phyloP scores from a whole-genome alignment of 2,113 vertebrate genomes.

The Cyanistes caeruleus region DNA sequence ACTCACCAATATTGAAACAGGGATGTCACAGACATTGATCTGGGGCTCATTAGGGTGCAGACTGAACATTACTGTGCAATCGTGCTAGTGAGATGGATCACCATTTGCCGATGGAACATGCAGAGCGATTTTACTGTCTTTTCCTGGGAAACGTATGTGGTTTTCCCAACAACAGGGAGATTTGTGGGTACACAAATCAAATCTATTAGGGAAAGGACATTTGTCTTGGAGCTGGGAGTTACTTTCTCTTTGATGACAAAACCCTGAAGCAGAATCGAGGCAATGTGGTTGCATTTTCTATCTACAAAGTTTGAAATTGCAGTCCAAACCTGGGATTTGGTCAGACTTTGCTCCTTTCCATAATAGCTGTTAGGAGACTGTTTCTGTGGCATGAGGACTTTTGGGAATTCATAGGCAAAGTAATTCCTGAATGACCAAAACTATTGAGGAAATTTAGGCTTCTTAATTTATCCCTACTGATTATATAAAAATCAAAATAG shows the following conservation, averaged over 20 bases:
- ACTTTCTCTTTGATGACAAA: not conserved
- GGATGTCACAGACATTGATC: constrained; percentile 44
- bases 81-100: not conserved
- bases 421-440: not conserved
- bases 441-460: not conserved
- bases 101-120: not conserved
- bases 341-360: not conserved
- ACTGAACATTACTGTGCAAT: not conserved
- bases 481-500: not conserved
- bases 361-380: not conserved
- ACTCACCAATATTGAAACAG: constrained; percentile 42
- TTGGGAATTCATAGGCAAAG: not conserved
- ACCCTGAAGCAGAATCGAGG: not conserved
- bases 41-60: constrained; percentile 41
- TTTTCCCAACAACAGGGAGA: not conserved
- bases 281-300: not conserved
- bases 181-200: constrained; percentile 21
- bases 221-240: not conserved
- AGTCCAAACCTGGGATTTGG: not conserved
- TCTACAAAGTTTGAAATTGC: not conserved
- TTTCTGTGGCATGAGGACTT: not conserved
- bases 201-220: not conserved
- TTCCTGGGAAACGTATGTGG: not conserved
- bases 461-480: not conserved
- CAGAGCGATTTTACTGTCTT: not conserved